These are phyloP conservation scores for Rhogogaster chlorosoma DNA, from an alignment of 2,888 invertebrate genomes.

Conservation along the genomic window DNA sequence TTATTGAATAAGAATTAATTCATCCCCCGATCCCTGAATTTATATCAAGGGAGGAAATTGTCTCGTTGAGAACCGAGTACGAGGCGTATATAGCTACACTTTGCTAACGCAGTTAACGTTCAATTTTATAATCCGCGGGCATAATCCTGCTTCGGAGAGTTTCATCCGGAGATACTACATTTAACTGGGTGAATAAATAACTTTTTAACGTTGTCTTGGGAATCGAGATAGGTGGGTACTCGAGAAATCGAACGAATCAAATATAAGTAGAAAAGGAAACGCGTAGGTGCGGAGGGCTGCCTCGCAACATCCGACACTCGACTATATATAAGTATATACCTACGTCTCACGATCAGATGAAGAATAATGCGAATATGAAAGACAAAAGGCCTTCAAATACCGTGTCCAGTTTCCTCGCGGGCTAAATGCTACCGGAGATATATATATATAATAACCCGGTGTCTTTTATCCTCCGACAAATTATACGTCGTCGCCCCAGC, in stretches of 20 bases:
- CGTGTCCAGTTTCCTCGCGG: slow-evolving; percentile 35
- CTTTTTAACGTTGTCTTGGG: neutral
- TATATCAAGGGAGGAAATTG: neutral
- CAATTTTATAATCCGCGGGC: neutral
- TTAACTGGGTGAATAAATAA: neutral
- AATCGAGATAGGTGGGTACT: neutral
- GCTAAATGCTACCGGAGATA: slow-evolving; percentile 1
- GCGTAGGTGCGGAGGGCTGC: no score
- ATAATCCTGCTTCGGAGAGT: neutral
- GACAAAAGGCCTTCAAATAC: neutral
- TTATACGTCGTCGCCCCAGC: neutral
- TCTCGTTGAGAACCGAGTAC: neutral
- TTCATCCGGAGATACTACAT: neutral
- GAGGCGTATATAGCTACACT: no score
- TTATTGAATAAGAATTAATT: neutral
- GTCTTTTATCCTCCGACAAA: slow-evolving; percentile 43
- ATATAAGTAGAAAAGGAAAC: neutral
- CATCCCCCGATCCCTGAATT: neutral
- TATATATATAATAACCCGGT: slow-evolving; percentile 4
- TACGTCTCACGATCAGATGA: no score
- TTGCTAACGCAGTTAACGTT: neutral
- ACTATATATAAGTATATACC: no score
- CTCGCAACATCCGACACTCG: no score
- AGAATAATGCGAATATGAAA: neutral
- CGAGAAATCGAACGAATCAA: neutral